Percentiles rank a stretch among this genome's conserved stretches.
Conservation (phyloP, 1,140 invertebrate species). For the Drosophila jambulina region DNA sequence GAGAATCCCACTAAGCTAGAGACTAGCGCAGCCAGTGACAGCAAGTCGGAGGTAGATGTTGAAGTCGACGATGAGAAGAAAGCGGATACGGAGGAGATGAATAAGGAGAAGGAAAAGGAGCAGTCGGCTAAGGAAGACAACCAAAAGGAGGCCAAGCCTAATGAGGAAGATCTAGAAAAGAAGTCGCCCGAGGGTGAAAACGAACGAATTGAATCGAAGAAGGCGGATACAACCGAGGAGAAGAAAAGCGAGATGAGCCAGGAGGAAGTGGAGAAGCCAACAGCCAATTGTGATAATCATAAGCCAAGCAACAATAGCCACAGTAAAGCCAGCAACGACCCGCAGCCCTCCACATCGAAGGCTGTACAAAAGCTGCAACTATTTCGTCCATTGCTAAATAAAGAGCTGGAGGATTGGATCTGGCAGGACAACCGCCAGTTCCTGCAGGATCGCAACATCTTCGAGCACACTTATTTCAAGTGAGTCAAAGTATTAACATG, state of each 20-base stretch:
- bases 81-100: neutral
- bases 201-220: neutral
- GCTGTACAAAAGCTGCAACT: conserved; percentile 68
- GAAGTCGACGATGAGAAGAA: conserved; percentile 7
- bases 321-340: conserved; percentile 48
- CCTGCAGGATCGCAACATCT: conserved; percentile 97
- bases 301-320: conserved; percentile 65
- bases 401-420: conserved; percentile 95
- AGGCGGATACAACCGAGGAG: neutral
- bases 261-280: conserved; percentile 58
- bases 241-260: neutral
- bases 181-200: neutral
- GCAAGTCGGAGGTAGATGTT: conserved; percentile 7
- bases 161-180: conserved; percentile 1
- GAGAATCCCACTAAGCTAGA: conserved; percentile 44
- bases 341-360: conserved; percentile 73
- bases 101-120: conserved; percentile 6
- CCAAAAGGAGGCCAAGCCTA: conserved; percentile 1
- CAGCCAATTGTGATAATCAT: conserved; percentile 83
- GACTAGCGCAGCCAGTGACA: conserved; percentile 10
- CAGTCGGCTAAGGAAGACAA: conserved; percentile 10
- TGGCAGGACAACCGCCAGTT: conserved; percentile 98
- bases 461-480: conserved; percentile 97
- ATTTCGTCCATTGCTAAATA: conserved; percentile 87
- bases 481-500: conserved; percentile 85